Evolutionary conservation across 2,797 vertebrate genomes (phyloP).

Genomic region (Clarias fuscus): DNA sequence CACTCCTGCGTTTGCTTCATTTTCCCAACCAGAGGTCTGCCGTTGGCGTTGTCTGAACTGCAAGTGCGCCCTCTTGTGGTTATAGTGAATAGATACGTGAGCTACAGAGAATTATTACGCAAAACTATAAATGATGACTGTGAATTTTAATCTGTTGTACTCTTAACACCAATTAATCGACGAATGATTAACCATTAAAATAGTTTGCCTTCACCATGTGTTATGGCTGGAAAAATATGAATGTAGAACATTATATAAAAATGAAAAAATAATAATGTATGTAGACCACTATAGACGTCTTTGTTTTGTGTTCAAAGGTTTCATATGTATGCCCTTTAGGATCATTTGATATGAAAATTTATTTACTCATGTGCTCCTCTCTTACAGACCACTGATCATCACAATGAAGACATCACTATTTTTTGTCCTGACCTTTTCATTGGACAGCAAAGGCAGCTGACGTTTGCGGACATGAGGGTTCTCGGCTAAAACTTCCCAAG

Average conservation of each 20-base stretch:
- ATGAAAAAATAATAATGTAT: too few relatives aligned
- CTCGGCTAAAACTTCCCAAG: not conserved
- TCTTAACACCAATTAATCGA: too few relatives aligned
- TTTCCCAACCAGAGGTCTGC: too few relatives aligned
- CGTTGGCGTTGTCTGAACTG: too few relatives aligned
- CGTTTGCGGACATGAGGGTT: not conserved
- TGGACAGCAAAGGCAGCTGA: slow-evolving; percentile 43
- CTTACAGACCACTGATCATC: slow-evolving; percentile 53
- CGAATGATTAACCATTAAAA: too few relatives aligned
- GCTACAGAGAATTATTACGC: too few relatives aligned
- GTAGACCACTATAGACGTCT: not conserved
- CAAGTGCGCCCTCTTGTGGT: too few relatives aligned
- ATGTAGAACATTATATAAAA: not conserved
- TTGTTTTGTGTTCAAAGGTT: not conserved
- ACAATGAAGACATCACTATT: slow-evolving; percentile 43
- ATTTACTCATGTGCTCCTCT: not conserved
- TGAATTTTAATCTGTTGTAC: too few relatives aligned
- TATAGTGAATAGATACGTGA: too few relatives aligned
- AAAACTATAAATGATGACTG: too few relatives aligned
- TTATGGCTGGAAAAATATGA: not conserved
- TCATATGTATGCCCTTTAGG: not conserved
- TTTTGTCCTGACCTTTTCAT: slow-evolving; percentile 46
- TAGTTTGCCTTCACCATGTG: not conserved
- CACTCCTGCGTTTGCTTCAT: too few relatives aligned
- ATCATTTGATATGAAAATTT: not conserved